A percentile compares a stretch with the other conserved stretches of the same genome.
Evolutionary conservation across 2,888 invertebrate genomes (phyloP).

Genomic region (Habroteleia sp.): DNA sequence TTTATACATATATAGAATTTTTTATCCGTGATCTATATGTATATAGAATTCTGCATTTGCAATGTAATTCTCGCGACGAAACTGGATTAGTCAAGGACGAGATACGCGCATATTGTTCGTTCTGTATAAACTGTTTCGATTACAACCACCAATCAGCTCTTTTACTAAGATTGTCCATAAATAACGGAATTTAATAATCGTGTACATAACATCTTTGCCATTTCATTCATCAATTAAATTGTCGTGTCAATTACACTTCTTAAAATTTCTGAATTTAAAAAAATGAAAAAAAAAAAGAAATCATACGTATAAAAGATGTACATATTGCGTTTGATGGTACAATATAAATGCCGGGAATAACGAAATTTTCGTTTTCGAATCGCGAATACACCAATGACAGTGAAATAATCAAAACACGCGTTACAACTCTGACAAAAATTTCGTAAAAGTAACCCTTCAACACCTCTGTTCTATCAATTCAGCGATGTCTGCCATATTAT

Average conservation of each 20-base stretch:
- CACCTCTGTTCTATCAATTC: conserved; percentile 10
- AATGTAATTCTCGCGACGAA: conserved; percentile 69
- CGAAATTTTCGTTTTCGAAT: conserved; percentile 1
- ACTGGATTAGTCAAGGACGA: conserved; percentile 69
- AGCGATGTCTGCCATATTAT: no score
- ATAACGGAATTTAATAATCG: conserved; percentile 29
- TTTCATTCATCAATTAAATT: neutral
- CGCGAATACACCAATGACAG: conserved; percentile 11
- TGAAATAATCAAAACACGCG: conserved; percentile 18
- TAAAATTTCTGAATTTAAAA: conserved; percentile 3
- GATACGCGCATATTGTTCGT: conserved; percentile 10
- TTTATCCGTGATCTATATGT: conserved; percentile 33
- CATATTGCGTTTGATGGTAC: conserved; percentile 16
- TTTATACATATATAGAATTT: conserved; percentile 69
- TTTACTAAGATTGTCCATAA: conserved; percentile 44
- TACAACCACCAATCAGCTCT: conserved; percentile 32
- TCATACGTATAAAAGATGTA: conserved; percentile 2
- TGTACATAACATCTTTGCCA: conserved; percentile 11
- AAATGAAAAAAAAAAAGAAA: neutral
- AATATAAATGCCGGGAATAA: conserved; percentile 39
- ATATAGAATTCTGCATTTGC: conserved; percentile 49
- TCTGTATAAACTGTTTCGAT: conserved; percentile 10
- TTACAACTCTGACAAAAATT: conserved; percentile 34
- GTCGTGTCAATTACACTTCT: neutral
- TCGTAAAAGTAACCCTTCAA: conserved; percentile 39